phyloP scores from a whole-genome alignment of 2,113 vertebrate genomes.

The Sinocyclocheilus rhinocerous region DNA sequence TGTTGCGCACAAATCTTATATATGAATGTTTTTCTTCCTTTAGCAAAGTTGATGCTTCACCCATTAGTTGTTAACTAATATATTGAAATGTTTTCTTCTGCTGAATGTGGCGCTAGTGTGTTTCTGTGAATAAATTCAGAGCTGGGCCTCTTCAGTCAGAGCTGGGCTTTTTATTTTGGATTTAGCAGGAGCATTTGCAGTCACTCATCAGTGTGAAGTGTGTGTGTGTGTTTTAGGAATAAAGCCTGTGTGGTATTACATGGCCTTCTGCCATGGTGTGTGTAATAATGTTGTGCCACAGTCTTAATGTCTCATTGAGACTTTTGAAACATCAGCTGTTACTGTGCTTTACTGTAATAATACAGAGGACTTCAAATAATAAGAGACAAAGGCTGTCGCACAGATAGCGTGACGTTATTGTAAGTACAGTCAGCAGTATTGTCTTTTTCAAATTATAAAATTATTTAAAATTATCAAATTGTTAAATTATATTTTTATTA shows the following conservation, averaged over 20 bases:
- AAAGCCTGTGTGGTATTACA: constrained; percentile 13
- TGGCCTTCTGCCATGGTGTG: not conserved
- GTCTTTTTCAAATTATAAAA: not conserved
- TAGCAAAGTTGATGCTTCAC: not conserved
- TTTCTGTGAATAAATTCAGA: not conserved
- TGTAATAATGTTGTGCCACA: constrained; percentile 1
- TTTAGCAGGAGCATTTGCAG: constrained; percentile 1
- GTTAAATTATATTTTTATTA: too few species aligned
- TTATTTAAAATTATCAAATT: too few species aligned
- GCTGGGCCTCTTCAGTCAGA: not conserved
- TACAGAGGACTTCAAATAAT: constrained; percentile 58
- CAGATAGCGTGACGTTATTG: not conserved
- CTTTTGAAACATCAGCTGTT: constrained; percentile 26
- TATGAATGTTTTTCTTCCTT: not conserved
- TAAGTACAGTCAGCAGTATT: not conserved
- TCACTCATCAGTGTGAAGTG: not conserved
- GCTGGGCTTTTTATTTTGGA: not conserved
- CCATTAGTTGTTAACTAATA: constrained; percentile 1
- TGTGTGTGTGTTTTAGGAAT: not conserved
- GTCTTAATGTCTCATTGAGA: constrained; percentile 3
- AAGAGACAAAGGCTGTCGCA: not conserved
- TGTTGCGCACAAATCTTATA: not conserved
- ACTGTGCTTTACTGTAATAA: constrained; percentile 26
- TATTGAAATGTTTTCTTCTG: not conserved
- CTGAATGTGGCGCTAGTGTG: not conserved